phyloP scores from a whole-genome alignment of 2,113 vertebrate species.

The Corythaeola cristata region DNA sequence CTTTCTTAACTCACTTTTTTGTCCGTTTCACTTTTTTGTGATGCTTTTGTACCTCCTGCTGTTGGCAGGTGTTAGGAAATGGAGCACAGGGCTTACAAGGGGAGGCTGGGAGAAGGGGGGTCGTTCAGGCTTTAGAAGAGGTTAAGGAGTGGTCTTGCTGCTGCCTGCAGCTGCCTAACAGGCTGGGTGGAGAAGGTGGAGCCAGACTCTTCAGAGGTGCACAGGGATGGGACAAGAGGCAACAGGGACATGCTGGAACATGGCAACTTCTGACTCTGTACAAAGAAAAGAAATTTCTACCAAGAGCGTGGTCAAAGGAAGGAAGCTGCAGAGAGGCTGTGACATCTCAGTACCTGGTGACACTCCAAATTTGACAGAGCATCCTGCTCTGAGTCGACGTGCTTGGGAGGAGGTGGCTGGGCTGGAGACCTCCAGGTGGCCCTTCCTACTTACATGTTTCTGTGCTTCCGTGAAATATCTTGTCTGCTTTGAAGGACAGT shows the following conservation, averaged over 20 bases:
- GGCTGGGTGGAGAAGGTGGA: background rate
- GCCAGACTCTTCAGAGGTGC: background rate
- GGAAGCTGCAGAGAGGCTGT: background rate
- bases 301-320: background rate
- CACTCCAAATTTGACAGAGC: background rate
- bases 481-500: background rate
- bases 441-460: background rate
- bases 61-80: background rate
- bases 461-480: background rate
- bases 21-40: background rate
- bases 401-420: background rate
- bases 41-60: background rate
- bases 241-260: accelerated
- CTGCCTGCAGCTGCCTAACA: background rate
- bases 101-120: background rate
- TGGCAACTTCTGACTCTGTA: background rate
- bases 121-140: background rate
- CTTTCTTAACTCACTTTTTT: background rate
- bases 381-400: background rate
- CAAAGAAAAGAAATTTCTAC: background rate
- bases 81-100: background rate
- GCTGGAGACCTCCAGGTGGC: background rate
- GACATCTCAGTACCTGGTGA: background rate
- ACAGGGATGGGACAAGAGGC: background rate
- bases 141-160: background rate